Evolutionary conservation across 2,797 vertebrate species (phyloP).

Genomic region (Hybognathus amarus): DNA sequence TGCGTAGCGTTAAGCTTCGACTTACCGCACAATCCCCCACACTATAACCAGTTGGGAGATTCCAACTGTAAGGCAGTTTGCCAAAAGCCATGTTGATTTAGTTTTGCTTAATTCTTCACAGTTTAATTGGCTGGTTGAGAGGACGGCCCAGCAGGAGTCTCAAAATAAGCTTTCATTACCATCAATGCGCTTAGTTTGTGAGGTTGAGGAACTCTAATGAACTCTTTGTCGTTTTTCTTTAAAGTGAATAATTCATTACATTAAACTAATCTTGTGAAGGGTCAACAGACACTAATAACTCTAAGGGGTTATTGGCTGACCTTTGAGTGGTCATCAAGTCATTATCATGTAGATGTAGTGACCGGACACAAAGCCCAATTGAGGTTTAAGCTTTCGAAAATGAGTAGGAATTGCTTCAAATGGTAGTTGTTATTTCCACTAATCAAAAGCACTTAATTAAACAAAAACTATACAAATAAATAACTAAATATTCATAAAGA

Average conservation of each 20-base stretch:
- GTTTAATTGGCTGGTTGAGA: conserved; percentile 78
- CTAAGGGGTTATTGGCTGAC: not conserved
- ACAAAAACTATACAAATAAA: not conserved
- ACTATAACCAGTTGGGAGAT: conserved; percentile 33
- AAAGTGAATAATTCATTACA: conserved; percentile 47
- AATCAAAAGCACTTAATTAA: not conserved
- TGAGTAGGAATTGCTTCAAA: not conserved
- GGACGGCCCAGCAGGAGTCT: conserved; percentile 62
- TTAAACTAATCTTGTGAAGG: conserved; percentile 43
- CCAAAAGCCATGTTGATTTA: conserved; percentile 65
- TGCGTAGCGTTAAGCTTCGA: conserved; percentile 22
- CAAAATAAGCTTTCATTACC: conserved; percentile 76
- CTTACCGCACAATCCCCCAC: conserved; percentile 20
- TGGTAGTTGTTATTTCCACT: not conserved
- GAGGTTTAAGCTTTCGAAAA: conserved; percentile 1
- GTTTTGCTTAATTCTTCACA: conserved; percentile 75
- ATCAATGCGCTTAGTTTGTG: conserved; percentile 62
- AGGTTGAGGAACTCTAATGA: conserved; percentile 62
- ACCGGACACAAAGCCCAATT: conserved; percentile 18
- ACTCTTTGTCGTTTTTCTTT: conserved; percentile 28
- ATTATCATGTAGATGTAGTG: conserved; percentile 15
- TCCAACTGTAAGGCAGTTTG: conserved; percentile 51
- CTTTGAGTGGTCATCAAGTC: conserved; percentile 43
- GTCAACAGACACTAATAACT: conserved; percentile 43
- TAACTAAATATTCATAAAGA: not conserved